Evolutionary conservation across 2,797 vertebrate genomes (phyloP), one percentile per base, ranked within the genome.

Genomic region (Chiroxiphia lanceolata): DNA sequence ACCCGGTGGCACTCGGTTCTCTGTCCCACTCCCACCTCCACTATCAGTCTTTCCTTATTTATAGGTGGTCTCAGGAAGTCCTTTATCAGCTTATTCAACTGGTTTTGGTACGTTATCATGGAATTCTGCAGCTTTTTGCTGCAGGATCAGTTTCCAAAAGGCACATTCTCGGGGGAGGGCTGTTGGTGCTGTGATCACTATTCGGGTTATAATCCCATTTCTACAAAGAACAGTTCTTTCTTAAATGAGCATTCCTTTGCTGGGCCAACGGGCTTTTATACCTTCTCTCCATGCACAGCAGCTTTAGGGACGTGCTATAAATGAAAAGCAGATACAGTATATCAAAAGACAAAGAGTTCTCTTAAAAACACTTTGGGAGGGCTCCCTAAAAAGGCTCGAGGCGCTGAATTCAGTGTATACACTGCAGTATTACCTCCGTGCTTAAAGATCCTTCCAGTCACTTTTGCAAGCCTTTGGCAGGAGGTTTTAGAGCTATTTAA

Each of bases 21-120:
- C 56, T 9, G 2, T 19, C 33, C 19, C 11, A 7, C n/a, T 75
- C 26, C 29, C 20, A 57, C 25, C 51, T 44, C 69, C 13, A 8
- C 40, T 54, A n/a, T 9, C 22, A 31, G 20, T 26, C 79, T 61
- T 36, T 74, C 42, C n/a, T 81, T 11, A 9, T 70, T 74, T 89
- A 38, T 3, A 57, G 45, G 5, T 2, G 2, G 5, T 42, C 33
- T 79, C 63, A 56, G 34, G 12, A 44, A 59, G 25, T 9, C 26
- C 10, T n/a, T 83, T 78, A 38, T 47, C 45, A 19, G 13, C 21
- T 18, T 53, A 42, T 83, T 65, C 40, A 74, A 59, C 18, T 54
- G 18, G 0, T 1, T 83, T 75, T 75, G 87, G 3, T 27, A 29
- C 0, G 0, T 19, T 6, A 3, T 48, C 40, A 22, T 0, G 0